Percentiles rank a stretch among this genome's conserved stretches.
These are phyloP conservation scores for Vireo griseus DNA, from an alignment of 2,797 vertebrate species.

Conservation along the genomic window DNA sequence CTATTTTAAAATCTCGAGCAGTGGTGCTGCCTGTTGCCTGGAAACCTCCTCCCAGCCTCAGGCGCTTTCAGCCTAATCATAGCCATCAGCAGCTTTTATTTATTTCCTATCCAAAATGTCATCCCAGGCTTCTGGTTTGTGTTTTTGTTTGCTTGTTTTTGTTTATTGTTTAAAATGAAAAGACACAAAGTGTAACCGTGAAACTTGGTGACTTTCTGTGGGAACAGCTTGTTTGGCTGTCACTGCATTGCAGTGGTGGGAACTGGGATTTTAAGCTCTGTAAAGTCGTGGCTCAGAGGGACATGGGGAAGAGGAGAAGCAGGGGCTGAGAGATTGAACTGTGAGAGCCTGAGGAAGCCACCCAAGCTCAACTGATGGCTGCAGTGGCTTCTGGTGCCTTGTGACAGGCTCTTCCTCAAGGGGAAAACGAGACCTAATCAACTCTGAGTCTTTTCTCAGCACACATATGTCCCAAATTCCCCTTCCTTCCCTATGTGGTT, in stretches of 20 bases:
- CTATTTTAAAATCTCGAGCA: background rate
- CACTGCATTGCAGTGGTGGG: background rate
- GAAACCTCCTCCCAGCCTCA: constrained; percentile 31
- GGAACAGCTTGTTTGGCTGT: background rate
- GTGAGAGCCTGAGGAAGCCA: background rate
- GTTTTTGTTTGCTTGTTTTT: constrained; percentile 35
- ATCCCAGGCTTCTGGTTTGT: background rate
- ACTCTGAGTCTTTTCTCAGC: background rate
- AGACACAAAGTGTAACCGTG: background rate
- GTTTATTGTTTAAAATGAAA: background rate
- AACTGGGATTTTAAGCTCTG: background rate
- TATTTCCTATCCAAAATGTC: constrained; percentile 20
- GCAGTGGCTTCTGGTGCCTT: rapidly evolving
- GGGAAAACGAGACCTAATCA: background rate
- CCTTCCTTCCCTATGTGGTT: rapidly evolving
- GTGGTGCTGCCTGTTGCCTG: constrained; percentile 40
- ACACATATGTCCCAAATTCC: rapidly evolving
- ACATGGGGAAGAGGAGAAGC: background rate
- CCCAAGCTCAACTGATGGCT: background rate
- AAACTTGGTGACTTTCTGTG: background rate
- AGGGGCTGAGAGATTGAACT: background rate
- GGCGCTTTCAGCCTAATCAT: constrained; percentile 22
- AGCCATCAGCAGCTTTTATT: constrained; percentile 17
- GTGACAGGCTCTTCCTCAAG: background rate
- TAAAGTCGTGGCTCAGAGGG: rapidly evolving